Percentiles rank a stretch among this genome's conserved stretches.
Conservation (phyloP, 2,888 invertebrate genomes). For the Clusia tigrina region DNA sequence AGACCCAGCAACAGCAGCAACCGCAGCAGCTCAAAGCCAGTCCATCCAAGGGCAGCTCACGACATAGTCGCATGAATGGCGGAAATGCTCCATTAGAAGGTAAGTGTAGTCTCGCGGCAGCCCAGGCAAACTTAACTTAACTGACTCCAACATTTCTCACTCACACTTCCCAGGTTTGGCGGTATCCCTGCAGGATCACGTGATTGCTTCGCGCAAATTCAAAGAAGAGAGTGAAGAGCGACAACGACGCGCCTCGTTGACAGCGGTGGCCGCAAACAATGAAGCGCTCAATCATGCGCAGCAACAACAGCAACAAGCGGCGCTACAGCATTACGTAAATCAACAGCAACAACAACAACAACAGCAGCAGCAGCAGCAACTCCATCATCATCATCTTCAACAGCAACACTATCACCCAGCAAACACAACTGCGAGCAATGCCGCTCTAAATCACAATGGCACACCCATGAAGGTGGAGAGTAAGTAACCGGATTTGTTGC, state of each 20-base stretch:
- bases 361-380: conserved; percentile 28
- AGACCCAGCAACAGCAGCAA: conserved; percentile 45
- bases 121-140: background rate
- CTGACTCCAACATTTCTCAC: background rate
- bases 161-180: conserved; percentile 79
- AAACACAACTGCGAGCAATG: background rate
- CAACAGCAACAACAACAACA: conserved; percentile 34
- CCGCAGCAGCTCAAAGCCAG: conserved; percentile 42
- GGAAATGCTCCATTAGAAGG: conserved; percentile 64
- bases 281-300: conserved; percentile 23
- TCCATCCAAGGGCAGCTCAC: conserved; percentile 39
- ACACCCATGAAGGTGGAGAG: conserved; percentile 4
- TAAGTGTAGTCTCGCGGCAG: conserved; percentile 41
- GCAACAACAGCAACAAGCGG: conserved; percentile 43
- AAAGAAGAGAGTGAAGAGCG: conserved; percentile 66
- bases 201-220: conserved; percentile 73
- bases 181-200: conserved; percentile 82
- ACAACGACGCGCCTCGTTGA: conserved; percentile 59
- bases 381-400: conserved; percentile 14
- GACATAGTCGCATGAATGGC: conserved; percentile 56
- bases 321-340: conserved; percentile 39
- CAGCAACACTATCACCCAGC: background rate
- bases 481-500: background rate
- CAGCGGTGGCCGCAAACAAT: conserved; percentile 37
- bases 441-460: conserved; percentile 5